phyloP scores from a whole-genome alignment of 1,140 invertebrate species.

The Drosophila suzukii region DNA sequence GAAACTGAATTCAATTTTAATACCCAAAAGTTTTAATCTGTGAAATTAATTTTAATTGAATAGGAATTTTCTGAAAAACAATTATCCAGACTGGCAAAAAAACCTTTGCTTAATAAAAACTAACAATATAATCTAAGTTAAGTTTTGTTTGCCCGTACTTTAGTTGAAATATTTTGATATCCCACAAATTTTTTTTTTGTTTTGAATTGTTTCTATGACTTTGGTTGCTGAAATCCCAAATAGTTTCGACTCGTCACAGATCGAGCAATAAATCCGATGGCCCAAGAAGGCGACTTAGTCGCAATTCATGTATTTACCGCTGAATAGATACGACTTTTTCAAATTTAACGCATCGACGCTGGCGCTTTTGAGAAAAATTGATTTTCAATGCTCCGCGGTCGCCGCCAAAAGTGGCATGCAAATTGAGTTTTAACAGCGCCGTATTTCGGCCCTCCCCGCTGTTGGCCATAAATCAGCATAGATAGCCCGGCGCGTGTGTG shows the following conservation, averaged over 20 bases:
- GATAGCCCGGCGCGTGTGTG: conserved; percentile 54
- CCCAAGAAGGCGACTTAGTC: conserved; percentile 30
- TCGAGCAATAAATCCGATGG: conserved; percentile 65
- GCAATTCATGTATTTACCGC: conserved; percentile 26
- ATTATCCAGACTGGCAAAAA: too few relatives aligned
- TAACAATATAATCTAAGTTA: background rate
- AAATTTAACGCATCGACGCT: conserved; percentile 76
- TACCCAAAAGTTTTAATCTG: too few relatives aligned
- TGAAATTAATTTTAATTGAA: too few relatives aligned
- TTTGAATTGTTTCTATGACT: background rate
- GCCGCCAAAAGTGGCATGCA: conserved; percentile 73
- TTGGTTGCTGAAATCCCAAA: conserved; percentile 6
- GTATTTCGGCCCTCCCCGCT: conserved; percentile 37
- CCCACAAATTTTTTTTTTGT: background rate
- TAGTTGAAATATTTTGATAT: too few relatives aligned
- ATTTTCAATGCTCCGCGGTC: conserved; percentile 43
- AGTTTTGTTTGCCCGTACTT: background rate
- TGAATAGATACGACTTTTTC: conserved; percentile 62
- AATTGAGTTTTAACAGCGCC: conserved; percentile 78
- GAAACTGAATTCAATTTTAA: too few relatives aligned
- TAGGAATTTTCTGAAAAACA: too few relatives aligned
- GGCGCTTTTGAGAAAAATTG: conserved; percentile 50
- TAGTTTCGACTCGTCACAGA: conserved; percentile 41
- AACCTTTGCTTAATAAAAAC: too few relatives aligned
- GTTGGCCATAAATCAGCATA: conserved; percentile 72